A percentile compares a stretch with the other conserved stretches of the same genome.
phyloP scores from a whole-genome alignment of 2,113 vertebrate species.

The Percopsis transmontana region DNA sequence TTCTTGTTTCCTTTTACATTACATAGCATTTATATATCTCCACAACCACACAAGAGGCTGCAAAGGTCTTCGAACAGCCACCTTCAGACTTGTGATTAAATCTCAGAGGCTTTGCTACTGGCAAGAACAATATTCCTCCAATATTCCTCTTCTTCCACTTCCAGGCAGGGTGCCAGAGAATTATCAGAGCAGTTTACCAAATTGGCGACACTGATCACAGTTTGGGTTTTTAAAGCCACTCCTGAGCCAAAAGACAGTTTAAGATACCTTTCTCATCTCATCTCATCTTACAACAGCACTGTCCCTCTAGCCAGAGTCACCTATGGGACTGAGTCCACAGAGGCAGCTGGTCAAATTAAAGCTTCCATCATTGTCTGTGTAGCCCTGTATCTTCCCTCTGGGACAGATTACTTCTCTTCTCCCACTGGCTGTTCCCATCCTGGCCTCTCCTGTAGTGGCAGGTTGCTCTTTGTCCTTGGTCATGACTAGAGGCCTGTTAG shows the following conservation, averaged over 20 bases:
- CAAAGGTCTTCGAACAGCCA: neutral
- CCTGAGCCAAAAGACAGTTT: too few relatives aligned
- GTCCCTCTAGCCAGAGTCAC: neutral
- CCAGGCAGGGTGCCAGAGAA: conserved; percentile 31
- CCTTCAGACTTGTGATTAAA: neutral
- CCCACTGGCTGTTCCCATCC: conserved; percentile 19
- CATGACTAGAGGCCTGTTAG: conserved; percentile 23
- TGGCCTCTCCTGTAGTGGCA: conserved; percentile 27
- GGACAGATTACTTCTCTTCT: conserved; percentile 26
- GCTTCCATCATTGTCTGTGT: neutral
- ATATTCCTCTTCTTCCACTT: conserved; percentile 40
- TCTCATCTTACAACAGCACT: too few relatives aligned
- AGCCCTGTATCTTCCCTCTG: conserved; percentile 7
- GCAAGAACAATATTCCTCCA: conserved; percentile 52
- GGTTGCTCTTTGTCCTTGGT: conserved; percentile 31
- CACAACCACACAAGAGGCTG: too few relatives aligned
- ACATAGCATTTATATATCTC: too few relatives aligned
- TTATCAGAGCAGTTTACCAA: conserved; percentile 27
- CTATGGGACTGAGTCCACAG: too few relatives aligned
- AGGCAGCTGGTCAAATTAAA: too few relatives aligned
- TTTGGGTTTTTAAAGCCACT: too few relatives aligned
- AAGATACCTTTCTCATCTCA: too few relatives aligned
- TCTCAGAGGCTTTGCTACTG: conserved; percentile 17
- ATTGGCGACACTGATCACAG: conserved; percentile 10
- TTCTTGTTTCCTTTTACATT: too few relatives aligned